Evolutionary conservation across 2,797 vertebrate species (phyloP).

Genomic region (Gorsachius magnificus): DNA sequence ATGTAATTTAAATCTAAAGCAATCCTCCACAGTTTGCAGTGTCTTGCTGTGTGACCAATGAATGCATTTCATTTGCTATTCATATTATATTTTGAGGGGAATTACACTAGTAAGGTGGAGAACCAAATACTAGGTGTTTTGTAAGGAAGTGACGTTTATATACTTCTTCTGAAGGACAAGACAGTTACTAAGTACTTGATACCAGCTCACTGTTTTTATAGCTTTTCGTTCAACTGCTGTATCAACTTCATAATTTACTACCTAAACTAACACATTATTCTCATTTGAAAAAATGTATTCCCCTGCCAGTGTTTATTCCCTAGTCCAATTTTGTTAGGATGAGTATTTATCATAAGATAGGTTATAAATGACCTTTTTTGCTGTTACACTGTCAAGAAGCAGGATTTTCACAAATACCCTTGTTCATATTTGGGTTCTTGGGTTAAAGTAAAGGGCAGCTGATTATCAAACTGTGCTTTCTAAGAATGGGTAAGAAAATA

Average conservation of each 20-base stretch:
- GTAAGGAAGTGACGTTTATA: background rate
- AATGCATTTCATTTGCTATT: background rate
- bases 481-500: background rate
- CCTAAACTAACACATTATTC: background rate
- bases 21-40: background rate
- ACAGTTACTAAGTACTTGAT: background rate
- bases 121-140: background rate
- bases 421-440: background rate
- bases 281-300: background rate
- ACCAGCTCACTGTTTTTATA: background rate
- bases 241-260: background rate
- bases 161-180: background rate
- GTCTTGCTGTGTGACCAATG: background rate
- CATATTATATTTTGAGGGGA: background rate
- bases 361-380: background rate
- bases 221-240: background rate
- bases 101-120: background rate
- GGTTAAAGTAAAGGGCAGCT: background rate
- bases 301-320: background rate
- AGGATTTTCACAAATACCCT: background rate
- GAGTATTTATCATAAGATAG: background rate
- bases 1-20: background rate
- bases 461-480: background rate
- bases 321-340: background rate
- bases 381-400: background rate